These are phyloP conservation scores for Dufourea novaeangliae DNA, from an alignment of 1,140 invertebrate species.

Conservation along the genomic window DNA sequence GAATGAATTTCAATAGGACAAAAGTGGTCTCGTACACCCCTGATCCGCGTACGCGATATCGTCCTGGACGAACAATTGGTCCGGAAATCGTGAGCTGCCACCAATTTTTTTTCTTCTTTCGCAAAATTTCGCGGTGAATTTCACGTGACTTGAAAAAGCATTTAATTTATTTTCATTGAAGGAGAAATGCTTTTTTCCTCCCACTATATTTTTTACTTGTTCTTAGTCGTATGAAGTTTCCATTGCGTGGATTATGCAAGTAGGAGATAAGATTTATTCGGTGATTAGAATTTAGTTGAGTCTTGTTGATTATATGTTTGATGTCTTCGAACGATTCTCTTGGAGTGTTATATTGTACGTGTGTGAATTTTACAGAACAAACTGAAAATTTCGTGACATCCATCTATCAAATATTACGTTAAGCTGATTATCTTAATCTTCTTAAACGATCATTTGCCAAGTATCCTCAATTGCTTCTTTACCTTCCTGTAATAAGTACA, in stretches of 20 bases:
- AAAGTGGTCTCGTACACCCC: background rate
- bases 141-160: background rate
- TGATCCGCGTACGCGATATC: background rate
- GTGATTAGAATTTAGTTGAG: no score
- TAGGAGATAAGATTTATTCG: no score
- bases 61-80: background rate
- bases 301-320: no score
- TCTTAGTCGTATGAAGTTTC: no score
- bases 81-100: no score
- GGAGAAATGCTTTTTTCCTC: background rate
- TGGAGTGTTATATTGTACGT: background rate
- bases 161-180: background rate
- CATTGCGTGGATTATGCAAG: no score
- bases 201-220: no score
- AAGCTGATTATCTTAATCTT: slow-evolving; percentile 12
- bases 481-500: no score
- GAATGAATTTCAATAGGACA: slow-evolving; percentile 41
- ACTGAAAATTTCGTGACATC: slow-evolving; percentile 8
- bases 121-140: background rate
- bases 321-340: background rate
- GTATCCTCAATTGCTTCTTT: slow-evolving; percentile 3
- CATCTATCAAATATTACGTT: background rate
- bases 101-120: background rate
- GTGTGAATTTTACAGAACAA: background rate
- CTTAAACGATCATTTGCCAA: slow-evolving; percentile 16